Base-by-base conservation (phyloP, 2,888 invertebrate genomes). In the Dione juno region DNA sequence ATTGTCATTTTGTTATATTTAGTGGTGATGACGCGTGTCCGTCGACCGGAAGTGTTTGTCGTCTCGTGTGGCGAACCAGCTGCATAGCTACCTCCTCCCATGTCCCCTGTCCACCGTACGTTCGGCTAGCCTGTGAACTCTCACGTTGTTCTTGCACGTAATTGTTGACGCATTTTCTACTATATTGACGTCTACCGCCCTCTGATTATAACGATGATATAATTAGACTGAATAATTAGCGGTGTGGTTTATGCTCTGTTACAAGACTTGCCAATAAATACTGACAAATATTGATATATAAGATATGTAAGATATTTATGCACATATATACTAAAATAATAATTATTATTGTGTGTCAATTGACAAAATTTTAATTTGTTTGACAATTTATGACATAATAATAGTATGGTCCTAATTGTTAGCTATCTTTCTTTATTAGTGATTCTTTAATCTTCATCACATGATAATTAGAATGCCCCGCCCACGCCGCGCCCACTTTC, bases 21-120 rank as follows among this genome's bases (percentile, higher is more conserved):
- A 88, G 88, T 86, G 84, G 77, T 82, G 86, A 85, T 78, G 82
- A 77, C 77, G 81, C 77, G 82, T 72, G 71, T 76, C 77, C 74
- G 80, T 74, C 77, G 80, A 41, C 74, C 86, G 89, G 89, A 89
- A 86, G 85, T 83, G 84, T 89, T 87, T 82, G 88, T 89, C 89
- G 80, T 67, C 84, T 77, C 69, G 77, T 76, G 74, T 78, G 82
- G 75, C 76, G 72, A 71, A 69, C 63, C 68, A 75, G 73, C 76
- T 75, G 77, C 77, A 76, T 76, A 43, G 63, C 16, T 61, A 28
- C 28, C 59, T 45, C 28, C 50, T 63, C 63, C 53, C 50, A 28
- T 28, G 28, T 28, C 28, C 5, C n/a, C 13, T n/a, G 28, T 35
- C 43, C 59, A 54, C 58, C 58, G 67, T 77, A 76, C 78, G 75